A percentile compares a stretch with the other conserved stretches of the same genome.
phyloP scores from a whole-genome alignment of 2,888 invertebrate species.

The Harmothoe impar region DNA sequence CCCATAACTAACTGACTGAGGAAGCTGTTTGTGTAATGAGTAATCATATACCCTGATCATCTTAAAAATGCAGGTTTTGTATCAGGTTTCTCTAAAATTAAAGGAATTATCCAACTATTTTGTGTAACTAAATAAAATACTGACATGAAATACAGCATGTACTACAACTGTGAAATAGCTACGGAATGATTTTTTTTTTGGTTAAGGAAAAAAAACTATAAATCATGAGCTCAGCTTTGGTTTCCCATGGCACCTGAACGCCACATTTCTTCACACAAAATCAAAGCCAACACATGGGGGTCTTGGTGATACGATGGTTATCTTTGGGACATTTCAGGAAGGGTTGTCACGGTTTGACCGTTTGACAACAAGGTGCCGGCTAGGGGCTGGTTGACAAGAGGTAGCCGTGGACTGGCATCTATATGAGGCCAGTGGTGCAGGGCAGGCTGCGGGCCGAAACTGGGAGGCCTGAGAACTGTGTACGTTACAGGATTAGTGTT shows the following conservation, averaged over 20 bases:
- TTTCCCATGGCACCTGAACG: conserved; percentile 17
- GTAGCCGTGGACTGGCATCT: not conserved
- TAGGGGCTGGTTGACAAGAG: not conserved
- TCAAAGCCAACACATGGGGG: not conserved
- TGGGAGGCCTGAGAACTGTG: conserved; percentile 11
- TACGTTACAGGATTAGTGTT: not conserved
- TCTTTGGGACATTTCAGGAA: conserved; percentile 15
- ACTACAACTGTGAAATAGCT: no score
- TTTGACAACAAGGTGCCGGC: not conserved
- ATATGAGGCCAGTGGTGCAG: not conserved
- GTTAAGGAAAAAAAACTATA: not conserved
- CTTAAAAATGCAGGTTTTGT: no score
- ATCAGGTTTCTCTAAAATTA: no score
- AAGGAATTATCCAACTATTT: no score
- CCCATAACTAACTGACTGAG: not conserved
- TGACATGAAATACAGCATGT: no score
- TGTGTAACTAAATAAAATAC: no score
- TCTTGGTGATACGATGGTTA: conserved; percentile 30
- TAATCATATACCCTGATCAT: no score
- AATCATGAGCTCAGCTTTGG: conserved; percentile 26
- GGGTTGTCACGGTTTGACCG: not conserved
- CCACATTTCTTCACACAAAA: conserved; percentile 9
- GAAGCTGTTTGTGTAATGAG: no score
- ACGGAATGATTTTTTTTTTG: no score
- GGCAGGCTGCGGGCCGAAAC: not conserved